Conservation (phyloP, 1,140 invertebrate species). For the Ostrea edulis region DNA sequence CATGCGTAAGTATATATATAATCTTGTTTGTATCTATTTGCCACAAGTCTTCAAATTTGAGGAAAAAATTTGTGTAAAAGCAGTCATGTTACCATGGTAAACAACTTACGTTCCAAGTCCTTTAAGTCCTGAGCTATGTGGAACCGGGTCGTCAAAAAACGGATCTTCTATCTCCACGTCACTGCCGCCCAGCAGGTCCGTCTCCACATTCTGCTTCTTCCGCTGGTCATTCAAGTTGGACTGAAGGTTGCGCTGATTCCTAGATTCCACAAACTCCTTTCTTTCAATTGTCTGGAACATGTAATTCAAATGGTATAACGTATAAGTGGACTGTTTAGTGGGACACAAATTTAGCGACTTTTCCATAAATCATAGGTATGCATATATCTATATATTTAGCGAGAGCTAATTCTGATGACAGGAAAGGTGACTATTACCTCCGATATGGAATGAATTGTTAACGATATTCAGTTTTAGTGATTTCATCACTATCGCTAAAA, state of each 20-base stretch:
- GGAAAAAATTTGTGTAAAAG: not conserved
- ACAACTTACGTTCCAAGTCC: slow-evolving; percentile 19
- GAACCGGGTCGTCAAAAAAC: slow-evolving; percentile 75
- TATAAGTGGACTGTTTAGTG: no score
- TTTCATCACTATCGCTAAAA: no score
- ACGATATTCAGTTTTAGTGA: no score
- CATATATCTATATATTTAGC: no score
- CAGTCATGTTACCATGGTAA: not conserved
- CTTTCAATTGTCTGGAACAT: slow-evolving; percentile 44
- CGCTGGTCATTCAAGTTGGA: slow-evolving; percentile 39
- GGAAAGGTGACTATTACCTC: no score
- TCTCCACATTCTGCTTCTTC: slow-evolving; percentile 57
- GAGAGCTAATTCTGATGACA: no score
- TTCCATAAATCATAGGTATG: no score
- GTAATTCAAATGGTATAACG: no score
- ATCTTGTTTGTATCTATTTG: not conserved
- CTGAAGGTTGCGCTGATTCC: slow-evolving; percentile 63
- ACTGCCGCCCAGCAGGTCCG: slow-evolving; percentile 61
- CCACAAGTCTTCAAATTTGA: not conserved
- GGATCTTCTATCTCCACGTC: slow-evolving; percentile 72
- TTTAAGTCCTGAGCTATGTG: slow-evolving; percentile 30
- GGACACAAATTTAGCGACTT: no score
- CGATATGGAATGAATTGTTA: no score
- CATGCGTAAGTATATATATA: not conserved
- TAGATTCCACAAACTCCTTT: slow-evolving; percentile 63